phyloP scores from a whole-genome alignment of 2,113 vertebrate genomes.

The Clarias batrachus region DNA sequence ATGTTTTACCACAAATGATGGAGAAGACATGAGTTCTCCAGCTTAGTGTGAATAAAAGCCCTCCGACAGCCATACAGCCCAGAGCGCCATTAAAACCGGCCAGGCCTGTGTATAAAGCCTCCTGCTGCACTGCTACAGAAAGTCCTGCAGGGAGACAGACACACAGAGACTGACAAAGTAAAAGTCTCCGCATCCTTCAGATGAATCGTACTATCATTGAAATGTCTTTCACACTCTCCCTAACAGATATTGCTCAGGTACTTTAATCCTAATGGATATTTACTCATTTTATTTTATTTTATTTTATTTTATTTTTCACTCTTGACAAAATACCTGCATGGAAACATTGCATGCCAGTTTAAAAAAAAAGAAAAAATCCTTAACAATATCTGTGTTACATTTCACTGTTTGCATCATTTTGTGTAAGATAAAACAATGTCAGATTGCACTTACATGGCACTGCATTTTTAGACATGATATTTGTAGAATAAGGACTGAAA shows the following conservation, averaged over 20 bases:
- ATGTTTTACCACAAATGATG: conserved; percentile 66
- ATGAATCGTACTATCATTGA: not conserved
- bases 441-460: not conserved
- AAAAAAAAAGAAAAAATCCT: no score
- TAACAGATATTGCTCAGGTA: not conserved
- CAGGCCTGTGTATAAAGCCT: conserved; percentile 67
- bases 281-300: no score
- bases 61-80: conserved; percentile 72
- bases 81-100: conserved; percentile 73
- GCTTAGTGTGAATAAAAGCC: conserved; percentile 68
- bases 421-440: not conserved
- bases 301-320: no score
- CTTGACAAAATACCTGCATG: no score
- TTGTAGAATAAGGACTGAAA: not conserved
- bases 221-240: not conserved
- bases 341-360: no score
- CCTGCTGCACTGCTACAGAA: conserved; percentile 65
- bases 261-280: not conserved
- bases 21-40: conserved; percentile 71
- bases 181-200: not conserved
- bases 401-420: not conserved
- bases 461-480: not conserved
- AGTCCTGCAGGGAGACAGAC: conserved; percentile 60
- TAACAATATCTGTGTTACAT: not conserved
- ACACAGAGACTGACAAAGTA: not conserved